Conservation (phyloP, 2,888 invertebrate species). For the Scaptomyza caliginosa region DNA sequence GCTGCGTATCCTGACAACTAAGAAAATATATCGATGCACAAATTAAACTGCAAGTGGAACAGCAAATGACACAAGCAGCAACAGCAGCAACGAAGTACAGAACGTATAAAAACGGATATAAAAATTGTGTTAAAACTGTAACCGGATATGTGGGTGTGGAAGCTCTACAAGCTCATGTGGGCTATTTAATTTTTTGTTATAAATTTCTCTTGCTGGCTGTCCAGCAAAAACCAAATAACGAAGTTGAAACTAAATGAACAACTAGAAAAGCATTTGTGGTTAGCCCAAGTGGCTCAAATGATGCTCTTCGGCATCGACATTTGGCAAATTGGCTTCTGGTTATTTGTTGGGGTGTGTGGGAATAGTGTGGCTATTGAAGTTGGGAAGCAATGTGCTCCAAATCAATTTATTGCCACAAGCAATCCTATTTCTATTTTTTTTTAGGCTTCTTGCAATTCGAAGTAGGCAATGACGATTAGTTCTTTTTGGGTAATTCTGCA, state of each 20-base stretch:
- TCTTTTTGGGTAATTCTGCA: constrained; percentile 1
- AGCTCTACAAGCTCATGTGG: constrained; percentile 36
- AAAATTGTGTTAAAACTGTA: constrained; percentile 42
- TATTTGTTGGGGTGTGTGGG: constrained; percentile 34
- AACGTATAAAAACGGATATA: constrained; percentile 53
- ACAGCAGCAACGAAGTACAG: constrained; percentile 24
- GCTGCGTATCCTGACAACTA: constrained; percentile 62
- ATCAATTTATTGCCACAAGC: constrained; percentile 27
- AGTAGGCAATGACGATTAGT: constrained; percentile 31
- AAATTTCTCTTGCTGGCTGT: constrained; percentile 52
- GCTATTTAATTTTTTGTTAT: constrained; percentile 71
- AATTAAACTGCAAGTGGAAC: constrained; percentile 74
- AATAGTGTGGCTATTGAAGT: constrained; percentile 46
- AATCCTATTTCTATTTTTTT: background rate
- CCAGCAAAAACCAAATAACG: constrained; percentile 56
- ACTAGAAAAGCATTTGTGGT: constrained; percentile 59
- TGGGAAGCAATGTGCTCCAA: constrained; percentile 16
- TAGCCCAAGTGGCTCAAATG: constrained; percentile 35
- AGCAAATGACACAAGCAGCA: constrained; percentile 14
- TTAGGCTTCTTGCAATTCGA: constrained; percentile 11
- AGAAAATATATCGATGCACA: constrained; percentile 79
- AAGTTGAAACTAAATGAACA: constrained; percentile 54
- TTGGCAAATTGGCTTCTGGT: constrained; percentile 63
- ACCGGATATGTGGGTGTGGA: background rate
- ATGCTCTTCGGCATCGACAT: constrained; percentile 4